Conservation (phyloP, 2,888 invertebrate genomes). For the Apoda limacodes region DNA sequence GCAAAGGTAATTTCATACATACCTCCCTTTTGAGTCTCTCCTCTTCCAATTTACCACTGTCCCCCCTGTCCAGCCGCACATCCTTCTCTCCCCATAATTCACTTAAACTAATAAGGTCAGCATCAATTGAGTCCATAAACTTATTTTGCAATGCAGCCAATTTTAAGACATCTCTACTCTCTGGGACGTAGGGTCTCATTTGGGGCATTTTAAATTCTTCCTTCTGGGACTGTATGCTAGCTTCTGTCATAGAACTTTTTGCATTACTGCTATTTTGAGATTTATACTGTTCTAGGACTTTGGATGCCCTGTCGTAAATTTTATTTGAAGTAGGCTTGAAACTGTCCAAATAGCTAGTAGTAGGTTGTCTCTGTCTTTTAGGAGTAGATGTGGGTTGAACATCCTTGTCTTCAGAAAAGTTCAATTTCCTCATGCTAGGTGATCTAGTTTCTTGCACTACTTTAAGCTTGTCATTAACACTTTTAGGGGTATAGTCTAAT, state of each 20-base stretch:
- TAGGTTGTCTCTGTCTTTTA: slow-evolving; percentile 29
- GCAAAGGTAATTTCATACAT: slow-evolving; percentile 28
- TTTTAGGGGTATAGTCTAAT: slow-evolving; percentile 19
- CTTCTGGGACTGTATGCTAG: slow-evolving; percentile 30
- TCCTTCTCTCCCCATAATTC: slow-evolving; percentile 73
- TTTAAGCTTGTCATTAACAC: slow-evolving; percentile 5
- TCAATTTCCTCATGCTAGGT: slow-evolving; percentile 42
- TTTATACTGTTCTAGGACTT: slow-evolving; percentile 55
- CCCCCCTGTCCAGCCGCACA: slow-evolving; percentile 41
- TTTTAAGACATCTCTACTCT: slow-evolving; percentile 33
- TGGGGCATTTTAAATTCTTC: slow-evolving; percentile 55
- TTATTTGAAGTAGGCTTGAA: slow-evolving; percentile 56
- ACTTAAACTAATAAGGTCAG: slow-evolving; percentile 67
- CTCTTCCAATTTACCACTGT: slow-evolving; percentile 73
- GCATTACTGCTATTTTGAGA: slow-evolving; percentile 35
- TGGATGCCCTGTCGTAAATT: slow-evolving; percentile 52
- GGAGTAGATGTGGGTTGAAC: slow-evolving; percentile 58
- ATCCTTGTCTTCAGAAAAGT: slow-evolving; percentile 47
- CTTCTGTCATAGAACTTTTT: slow-evolving; percentile 31
- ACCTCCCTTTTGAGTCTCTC: slow-evolving; percentile 83
- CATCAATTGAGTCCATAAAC: slow-evolving; percentile 47
- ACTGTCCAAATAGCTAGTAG: slow-evolving; percentile 28
- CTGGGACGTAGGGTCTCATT: slow-evolving; percentile 43
- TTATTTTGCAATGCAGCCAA: slow-evolving; percentile 31
- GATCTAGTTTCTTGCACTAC: slow-evolving; percentile 30